phyloP scores from a whole-genome alignment of 2,888 invertebrate species.

The Drosophila tanythrix region DNA sequence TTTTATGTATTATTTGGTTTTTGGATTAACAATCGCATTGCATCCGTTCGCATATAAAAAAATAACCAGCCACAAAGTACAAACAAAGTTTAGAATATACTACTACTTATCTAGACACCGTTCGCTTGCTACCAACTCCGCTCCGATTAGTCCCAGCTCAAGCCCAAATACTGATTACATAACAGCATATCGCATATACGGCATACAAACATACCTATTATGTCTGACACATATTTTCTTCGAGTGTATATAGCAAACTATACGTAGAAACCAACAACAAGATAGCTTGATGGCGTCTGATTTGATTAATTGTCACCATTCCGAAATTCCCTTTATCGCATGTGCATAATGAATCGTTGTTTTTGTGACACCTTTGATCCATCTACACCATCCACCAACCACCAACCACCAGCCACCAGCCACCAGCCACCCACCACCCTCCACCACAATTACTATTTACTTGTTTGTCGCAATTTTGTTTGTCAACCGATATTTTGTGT shows the following conservation, averaged over 20 bases:
- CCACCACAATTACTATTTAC: constrained; percentile 1
- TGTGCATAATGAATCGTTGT: constrained; percentile 38
- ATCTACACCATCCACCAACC: not conserved
- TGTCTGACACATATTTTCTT: constrained; percentile 10
- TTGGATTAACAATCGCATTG: constrained; percentile 49
- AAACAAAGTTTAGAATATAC: constrained; percentile 35
- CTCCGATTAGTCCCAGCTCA: constrained; percentile 43
- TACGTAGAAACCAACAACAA: constrained; percentile 10
- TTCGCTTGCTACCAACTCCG: constrained; percentile 47
- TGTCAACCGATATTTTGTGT: constrained; percentile 17
- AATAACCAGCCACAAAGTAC: constrained; percentile 47
- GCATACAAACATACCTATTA: constrained; percentile 22
- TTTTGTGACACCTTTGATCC: constrained; percentile 21
- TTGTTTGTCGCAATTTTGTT: constrained; percentile 7
- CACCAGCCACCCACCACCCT: not conserved
- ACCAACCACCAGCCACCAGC: not conserved
- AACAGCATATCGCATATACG: constrained; percentile 33
- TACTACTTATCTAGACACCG: constrained; percentile 39
- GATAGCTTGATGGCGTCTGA: constrained; percentile 7
- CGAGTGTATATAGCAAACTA: constrained; percentile 16
- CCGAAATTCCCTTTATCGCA: constrained; percentile 39
- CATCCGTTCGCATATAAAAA: constrained; percentile 52
- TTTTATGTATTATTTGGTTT: constrained; percentile 38
- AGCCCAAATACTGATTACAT: constrained; percentile 22
- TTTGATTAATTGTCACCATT: constrained; percentile 7